Conservation (phyloP, 92 coral and sea anemone genomes). For the Heteractis magnifica region DNA sequence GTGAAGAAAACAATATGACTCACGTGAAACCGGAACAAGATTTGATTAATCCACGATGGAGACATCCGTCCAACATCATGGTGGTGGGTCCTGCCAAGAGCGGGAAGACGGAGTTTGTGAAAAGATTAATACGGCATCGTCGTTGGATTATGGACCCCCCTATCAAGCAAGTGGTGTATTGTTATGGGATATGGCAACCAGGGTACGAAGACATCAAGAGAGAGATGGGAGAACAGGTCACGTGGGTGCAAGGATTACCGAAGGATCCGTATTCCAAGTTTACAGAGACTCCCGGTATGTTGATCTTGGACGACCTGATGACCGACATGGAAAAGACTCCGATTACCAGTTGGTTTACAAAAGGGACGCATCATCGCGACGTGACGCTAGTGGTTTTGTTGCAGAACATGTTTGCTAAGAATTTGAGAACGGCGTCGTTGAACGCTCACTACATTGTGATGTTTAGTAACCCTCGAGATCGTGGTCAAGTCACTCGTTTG, state of each 20-base stretch:
- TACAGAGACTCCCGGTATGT: not conserved
- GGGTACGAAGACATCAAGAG: constrained; percentile 7
- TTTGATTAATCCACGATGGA: not conserved
- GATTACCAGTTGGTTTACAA: constrained; percentile 1
- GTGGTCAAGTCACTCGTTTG: constrained; percentile 11
- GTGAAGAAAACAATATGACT: no score
- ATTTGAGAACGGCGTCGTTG: not conserved
- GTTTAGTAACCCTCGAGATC: constrained; percentile 16
- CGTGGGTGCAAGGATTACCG: no score
- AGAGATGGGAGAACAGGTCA: no score
- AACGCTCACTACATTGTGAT: constrained; percentile 8
- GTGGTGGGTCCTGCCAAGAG: constrained; percentile 9
- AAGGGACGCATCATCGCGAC: constrained; percentile 9
- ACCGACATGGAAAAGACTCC: not conserved
- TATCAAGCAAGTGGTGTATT: constrained; percentile 1
- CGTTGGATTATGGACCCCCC: constrained; percentile 8
- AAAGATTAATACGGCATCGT: not conserved
- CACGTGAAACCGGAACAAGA: no score
- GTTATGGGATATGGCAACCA: constrained; percentile 14
- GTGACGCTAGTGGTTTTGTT: not conserved
- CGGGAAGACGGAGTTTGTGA: not conserved
- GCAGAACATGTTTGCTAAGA: constrained; percentile 12
- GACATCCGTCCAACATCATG: not conserved
- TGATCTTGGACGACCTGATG: constrained; percentile 16
- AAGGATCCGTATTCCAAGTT: no score